These are phyloP conservation scores for Drosophila albomicans DNA, from an alignment of 1,140 invertebrate species.

Conservation along the genomic window DNA sequence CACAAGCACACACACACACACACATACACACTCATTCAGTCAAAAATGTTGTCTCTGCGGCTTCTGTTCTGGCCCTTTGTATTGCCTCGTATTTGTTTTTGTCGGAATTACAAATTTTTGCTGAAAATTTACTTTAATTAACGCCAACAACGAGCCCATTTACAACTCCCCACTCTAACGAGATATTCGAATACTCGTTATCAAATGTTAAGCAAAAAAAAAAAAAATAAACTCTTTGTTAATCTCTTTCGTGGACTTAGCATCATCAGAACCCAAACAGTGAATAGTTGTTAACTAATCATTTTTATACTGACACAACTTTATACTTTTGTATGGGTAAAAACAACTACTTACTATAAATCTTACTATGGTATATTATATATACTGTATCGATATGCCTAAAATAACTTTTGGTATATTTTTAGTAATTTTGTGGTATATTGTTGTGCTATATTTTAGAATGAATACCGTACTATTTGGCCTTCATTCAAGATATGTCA, in stretches of 20 bases:
- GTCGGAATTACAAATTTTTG: constrained; percentile 65
- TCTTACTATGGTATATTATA: too few species aligned
- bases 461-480: too few species aligned
- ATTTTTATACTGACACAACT: too few species aligned
- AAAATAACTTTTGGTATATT: too few species aligned
- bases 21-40: neutral
- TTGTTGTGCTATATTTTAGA: too few species aligned
- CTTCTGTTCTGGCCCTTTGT: constrained; percentile 28
- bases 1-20: constrained; percentile 6
- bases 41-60: constrained; percentile 57
- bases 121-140: constrained; percentile 72
- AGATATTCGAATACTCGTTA: neutral
- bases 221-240: neutral
- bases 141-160: constrained; percentile 30
- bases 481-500: too few species aligned
- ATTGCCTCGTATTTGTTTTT: constrained; percentile 69
- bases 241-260: neutral
- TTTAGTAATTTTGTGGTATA: too few species aligned
- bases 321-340: too few species aligned
- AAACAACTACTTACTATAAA: too few species aligned
- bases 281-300: too few species aligned
- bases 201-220: neutral
- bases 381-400: too few species aligned
- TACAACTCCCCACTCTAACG: neutral
- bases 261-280: neutral